Evolutionary conservation across 1,140 invertebrate genomes (phyloP), one percentile per base, ranked within the genome.

Genomic region (Drosophila dunni): DNA sequence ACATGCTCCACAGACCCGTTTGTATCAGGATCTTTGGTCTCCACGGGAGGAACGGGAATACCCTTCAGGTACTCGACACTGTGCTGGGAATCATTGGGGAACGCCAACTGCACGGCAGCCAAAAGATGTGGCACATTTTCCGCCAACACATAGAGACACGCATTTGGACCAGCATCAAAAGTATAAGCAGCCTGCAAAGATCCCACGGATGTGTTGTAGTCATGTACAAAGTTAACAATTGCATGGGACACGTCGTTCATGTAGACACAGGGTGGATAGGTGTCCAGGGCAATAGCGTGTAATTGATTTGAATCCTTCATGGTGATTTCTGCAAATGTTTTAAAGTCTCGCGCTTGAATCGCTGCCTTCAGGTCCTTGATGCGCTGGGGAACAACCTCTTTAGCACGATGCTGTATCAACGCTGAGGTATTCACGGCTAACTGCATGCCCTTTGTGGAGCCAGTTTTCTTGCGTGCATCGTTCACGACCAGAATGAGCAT

Each of bases 301-400:
- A 99, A 96, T 92, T 99, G 97, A 94, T 99, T 99, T 57, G 98
- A 99, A 88, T 99, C 99, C 93, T 96, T 96, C 97, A 99, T 99
- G 13, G 98, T 99, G 7, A 99, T 94, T 92, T 97, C 95, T 33
- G 97, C 98, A 94, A 99, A 99, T 54, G 92, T 94, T 40, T 94
- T 75, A 93, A 99, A 99, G 93, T 99, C 94, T 90, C 94, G 96
- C 0, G 95, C 81, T 34, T 93, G 60, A 57, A 99, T 98, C 7
- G 98, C 97, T 84, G 94, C 63, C 7, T 15, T 73, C 0, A 92
- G 38, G 17, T 75, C 54, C 5, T 94, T 89, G 1, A 96, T 94
- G 88, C 96, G 94, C 75, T 94, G 92, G 2, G 97, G 96, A 0
- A 99, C 96, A 85, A 95, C 93, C 56, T 95, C 81, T 60, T 95